phyloP scores from a whole-genome alignment of 2,888 invertebrate genomes.

The Caenorhabditis becei region DNA sequence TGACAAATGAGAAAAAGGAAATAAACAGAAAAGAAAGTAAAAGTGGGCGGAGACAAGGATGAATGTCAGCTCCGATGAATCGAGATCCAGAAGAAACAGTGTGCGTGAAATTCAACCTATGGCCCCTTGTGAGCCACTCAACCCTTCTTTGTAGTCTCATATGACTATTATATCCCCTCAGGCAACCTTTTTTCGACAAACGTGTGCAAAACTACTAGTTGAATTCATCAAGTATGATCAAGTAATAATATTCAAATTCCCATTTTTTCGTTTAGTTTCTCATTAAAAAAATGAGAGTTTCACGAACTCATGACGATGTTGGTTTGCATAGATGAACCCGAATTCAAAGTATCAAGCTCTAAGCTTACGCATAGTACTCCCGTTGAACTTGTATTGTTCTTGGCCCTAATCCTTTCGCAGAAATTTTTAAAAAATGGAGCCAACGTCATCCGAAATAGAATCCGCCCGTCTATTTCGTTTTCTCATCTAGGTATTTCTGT shows the following conservation, averaged over 20 bases:
- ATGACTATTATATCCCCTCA: conserved; percentile 59
- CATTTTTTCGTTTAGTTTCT: conserved; percentile 31
- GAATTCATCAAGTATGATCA: conserved; percentile 38
- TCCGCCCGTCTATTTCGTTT: background rate
- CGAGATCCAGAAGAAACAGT: conserved; percentile 15
- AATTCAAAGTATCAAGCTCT: too few species aligned
- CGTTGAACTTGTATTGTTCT: background rate
- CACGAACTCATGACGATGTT: background rate
- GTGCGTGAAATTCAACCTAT: conserved; percentile 52
- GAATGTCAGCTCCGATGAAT: background rate
- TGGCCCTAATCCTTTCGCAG: background rate
- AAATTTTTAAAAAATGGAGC: background rate
- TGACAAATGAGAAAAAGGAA: conserved; percentile 26
- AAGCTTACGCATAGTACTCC: background rate
- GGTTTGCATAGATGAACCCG: too few species aligned
- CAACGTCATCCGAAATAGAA: background rate
- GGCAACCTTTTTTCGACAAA: conserved; percentile 51
- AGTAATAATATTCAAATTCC: too few species aligned
- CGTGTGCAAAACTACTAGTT: conserved; percentile 41
- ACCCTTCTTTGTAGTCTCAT: conserved; percentile 61
- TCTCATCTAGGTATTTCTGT: background rate
- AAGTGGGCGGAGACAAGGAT: conserved; percentile 9
- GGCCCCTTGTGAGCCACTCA: conserved; percentile 61
- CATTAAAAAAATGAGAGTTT: conserved; percentile 27
- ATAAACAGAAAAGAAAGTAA: conserved; percentile 27